phyloP scores from a whole-genome alignment of 1,140 invertebrate genomes.

The Ceratitis capitata region DNA sequence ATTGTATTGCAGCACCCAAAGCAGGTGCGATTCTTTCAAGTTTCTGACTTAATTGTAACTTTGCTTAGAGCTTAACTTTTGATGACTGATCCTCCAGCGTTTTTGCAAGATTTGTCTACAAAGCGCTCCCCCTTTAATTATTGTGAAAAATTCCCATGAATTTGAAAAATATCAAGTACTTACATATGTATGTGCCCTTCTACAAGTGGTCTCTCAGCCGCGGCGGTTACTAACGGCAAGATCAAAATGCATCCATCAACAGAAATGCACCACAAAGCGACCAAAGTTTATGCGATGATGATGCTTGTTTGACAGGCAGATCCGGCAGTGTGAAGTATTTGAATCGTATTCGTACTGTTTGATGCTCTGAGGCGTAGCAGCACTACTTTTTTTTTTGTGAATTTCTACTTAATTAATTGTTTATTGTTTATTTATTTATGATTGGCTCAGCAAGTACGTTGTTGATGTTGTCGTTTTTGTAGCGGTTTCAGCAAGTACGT shows the following conservation, averaged over 20 bases:
- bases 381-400: neutral
- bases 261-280: neutral
- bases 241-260: neutral
- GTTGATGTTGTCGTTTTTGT: no score
- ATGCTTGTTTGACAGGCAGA: constrained; percentile 6
- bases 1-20: no score
- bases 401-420: neutral
- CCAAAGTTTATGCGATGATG: neutral
- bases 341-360: neutral
- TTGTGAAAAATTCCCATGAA: no score
- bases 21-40: no score
- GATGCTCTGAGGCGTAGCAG: neutral
- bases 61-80: no score
- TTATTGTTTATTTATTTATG: neutral
- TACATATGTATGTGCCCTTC: neutral
- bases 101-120: no score
- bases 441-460: neutral
- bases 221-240: neutral
- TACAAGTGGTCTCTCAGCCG: neutral
- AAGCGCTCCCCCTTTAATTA: no score
- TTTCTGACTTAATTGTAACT: no score
- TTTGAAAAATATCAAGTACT: no score
- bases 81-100: no score
- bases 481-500: no score
- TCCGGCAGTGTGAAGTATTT: constrained; percentile 6